Base-by-base conservation (phyloP, 1,140 invertebrate species). In the Euborellia annulipes region DNA sequence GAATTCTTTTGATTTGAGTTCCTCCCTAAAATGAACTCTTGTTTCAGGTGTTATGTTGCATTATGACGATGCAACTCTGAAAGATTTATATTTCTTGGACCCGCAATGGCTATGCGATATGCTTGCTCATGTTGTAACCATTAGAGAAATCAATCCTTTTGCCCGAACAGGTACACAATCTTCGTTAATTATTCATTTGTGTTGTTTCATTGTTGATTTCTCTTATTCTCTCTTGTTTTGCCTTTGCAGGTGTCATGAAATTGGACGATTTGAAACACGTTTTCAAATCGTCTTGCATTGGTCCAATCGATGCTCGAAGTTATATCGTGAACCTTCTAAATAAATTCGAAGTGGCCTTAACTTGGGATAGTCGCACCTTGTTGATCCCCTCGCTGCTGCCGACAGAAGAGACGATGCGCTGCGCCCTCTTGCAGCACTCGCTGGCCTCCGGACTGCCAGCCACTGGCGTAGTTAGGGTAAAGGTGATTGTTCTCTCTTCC, bases 91-190 rank as follows among this genome's bases (percentile, higher is more conserved):
- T 59, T 96, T 96, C 61, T 65, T 98, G 13, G 88, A 97, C 65
- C 93, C 94, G 0, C 94, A 98, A 59, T 99, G 94, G 94, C 71
- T 98, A 3, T 98, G 92, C 67, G 93, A 98, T 62, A 89, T 97
- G 76, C 62, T 98, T 11, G 91, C 92, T 0, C 87, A 92, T 63
- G 90, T 97, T 0, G 87, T 98, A 7, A 94, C 92, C 0, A 90
- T 96, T 18, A 63, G 88, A 7, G 91, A 96, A 64, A 93, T 97
- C 34, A 97, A 97, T 69, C 90, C 89, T 0, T 95, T 96, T 62
- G 89, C 87, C 2, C 73, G 79, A 50, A 88, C 80, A 44, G 91
- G 75, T 71, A 41, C 57, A 56, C 50, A 17, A 3, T n/a, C 4
- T 6, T 27, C 4, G 23, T n/a, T n/a, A n/a, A n/a, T n/a, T n/a